A percentile compares a stretch with the other conserved stretches of the same genome.
phyloP scores from a whole-genome alignment of 2,888 invertebrate genomes.

The Candidula unifasciata region DNA sequence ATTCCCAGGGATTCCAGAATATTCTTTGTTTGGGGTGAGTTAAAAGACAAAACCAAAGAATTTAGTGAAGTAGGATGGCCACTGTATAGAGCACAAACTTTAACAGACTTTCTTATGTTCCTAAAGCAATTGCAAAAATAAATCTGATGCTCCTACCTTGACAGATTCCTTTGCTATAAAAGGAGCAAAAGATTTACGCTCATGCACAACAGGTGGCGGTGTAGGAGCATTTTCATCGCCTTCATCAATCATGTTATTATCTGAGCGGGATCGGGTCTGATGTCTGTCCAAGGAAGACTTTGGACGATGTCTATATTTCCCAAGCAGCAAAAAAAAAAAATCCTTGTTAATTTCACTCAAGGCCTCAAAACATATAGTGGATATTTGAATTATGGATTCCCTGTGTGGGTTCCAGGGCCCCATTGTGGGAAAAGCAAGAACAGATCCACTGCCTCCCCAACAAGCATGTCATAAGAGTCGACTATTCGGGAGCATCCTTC shows the following conservation, averaged over 20 bases:
- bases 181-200: conserved; percentile 14
- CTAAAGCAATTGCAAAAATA: neutral
- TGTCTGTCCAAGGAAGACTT: conserved; percentile 75
- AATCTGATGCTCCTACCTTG: conserved; percentile 1
- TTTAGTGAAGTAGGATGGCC: neutral
- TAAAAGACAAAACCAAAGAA: too few species aligned
- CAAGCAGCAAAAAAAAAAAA: neutral
- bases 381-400: too few species aligned
- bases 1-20: too few species aligned
- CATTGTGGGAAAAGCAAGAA: too few species aligned
- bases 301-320: conserved; percentile 69
- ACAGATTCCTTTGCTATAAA: conserved; percentile 5
- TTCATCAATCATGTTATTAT: conserved; percentile 72
- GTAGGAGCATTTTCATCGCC: conserved; percentile 71
- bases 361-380: neutral
- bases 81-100: too few species aligned
- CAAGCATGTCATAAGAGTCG: too few species aligned
- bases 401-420: too few species aligned
- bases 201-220: conserved; percentile 19
- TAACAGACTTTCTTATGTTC: too few species aligned
- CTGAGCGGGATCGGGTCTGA: conserved; percentile 70
- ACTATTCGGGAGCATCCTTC: too few species aligned
- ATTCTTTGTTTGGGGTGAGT: too few species aligned
- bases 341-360: too few species aligned
- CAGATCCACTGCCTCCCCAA: too few species aligned